phyloP scores from a whole-genome alignment of 1,140 invertebrate genomes.

The Drosophila saltans region DNA sequence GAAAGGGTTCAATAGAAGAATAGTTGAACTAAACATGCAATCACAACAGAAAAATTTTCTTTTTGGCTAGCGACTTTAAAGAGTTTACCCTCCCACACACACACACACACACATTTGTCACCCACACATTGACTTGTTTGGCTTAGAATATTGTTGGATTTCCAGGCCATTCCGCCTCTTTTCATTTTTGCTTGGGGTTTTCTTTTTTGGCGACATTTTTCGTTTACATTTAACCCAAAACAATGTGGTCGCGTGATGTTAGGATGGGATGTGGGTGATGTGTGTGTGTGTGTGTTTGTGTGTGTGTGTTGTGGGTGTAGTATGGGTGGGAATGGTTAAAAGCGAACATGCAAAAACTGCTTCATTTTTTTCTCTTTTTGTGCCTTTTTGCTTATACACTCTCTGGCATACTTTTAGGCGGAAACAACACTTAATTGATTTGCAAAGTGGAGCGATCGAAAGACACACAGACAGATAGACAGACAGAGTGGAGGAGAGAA shows the following conservation, averaged over 20 bases:
- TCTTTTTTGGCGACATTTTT: conserved; percentile 44
- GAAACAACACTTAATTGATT: conserved; percentile 76
- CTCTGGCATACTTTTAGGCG: conserved; percentile 57
- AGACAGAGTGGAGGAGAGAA: conserved; percentile 37
- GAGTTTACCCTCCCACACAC: conserved; percentile 10
- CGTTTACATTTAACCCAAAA: conserved; percentile 57
- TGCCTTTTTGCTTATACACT: not conserved
- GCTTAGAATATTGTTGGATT: conserved; percentile 4
- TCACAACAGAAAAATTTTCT: conserved; percentile 21
- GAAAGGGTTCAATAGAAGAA: not conserved
- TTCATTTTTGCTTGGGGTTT: not conserved
- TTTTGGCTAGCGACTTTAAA: conserved; percentile 58
- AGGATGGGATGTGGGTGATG: not conserved
- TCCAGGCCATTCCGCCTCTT: not conserved
- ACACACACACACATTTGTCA: conserved; percentile 1
- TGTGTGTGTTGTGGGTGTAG: no score
- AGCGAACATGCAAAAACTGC: conserved; percentile 40
- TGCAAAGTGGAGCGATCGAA: conserved; percentile 64
- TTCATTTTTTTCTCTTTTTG: conserved; percentile 26
- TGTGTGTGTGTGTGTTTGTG: no score
- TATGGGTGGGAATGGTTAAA: no score
- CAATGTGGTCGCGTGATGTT: conserved; percentile 35
- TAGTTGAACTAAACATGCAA: conserved; percentile 44
- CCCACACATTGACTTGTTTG: conserved; percentile 21
- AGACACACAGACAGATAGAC: conserved; percentile 41